phyloP scores from a whole-genome alignment of 2,113 vertebrate species.

The Tenebrosternarchus preto region DNA sequence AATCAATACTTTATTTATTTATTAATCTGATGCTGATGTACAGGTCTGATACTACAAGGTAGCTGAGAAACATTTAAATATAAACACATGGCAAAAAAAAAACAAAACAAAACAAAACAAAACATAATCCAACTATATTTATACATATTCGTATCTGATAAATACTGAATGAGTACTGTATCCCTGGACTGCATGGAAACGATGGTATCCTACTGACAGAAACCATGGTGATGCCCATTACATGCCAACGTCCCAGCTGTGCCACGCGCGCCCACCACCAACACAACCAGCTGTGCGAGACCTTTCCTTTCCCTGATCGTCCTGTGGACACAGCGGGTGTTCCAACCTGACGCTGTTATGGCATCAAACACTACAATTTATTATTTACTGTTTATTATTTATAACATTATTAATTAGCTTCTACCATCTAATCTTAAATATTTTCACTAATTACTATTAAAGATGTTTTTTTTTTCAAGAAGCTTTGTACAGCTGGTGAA shows the following conservation, averaged over 20 bases:
- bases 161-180: slow-evolving; percentile 76
- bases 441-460: not conserved
- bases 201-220: not conserved
- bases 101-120: slow-evolving; percentile 67
- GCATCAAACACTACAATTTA: too few relatives aligned
- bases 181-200: slow-evolving; percentile 72
- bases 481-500: too few relatives aligned
- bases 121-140: slow-evolving; percentile 65
- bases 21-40: slow-evolving; percentile 59
- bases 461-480: too few relatives aligned
- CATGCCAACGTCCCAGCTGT: not conserved
- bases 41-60: slow-evolving; percentile 69
- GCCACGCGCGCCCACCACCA: not conserved
- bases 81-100: slow-evolving; percentile 62
- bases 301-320: not conserved
- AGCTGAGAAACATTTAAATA: slow-evolving; percentile 73
- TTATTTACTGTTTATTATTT: not conserved
- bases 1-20: slow-evolving; percentile 3
- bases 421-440: slow-evolving; percentile 27
- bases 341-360: not conserved
- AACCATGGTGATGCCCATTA: not conserved
- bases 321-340: not conserved
- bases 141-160: slow-evolving; percentile 71
- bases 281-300: slow-evolving; percentile 16
- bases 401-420: not conserved